phyloP scores from a whole-genome alignment of 2,888 invertebrate species.

The Melanostoma mellinum region DNA sequence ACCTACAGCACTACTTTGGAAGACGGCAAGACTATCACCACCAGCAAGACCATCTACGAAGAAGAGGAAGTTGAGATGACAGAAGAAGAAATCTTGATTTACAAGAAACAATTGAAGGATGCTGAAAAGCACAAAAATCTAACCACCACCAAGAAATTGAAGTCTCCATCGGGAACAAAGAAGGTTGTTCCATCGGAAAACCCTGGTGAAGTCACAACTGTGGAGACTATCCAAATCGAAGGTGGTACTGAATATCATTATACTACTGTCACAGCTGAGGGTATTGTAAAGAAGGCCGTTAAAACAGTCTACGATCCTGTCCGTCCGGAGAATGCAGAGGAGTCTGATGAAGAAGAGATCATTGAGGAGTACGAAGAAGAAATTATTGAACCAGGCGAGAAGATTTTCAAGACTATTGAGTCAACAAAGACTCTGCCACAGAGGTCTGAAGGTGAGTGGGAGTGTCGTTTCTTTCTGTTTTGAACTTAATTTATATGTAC shows the following conservation, averaged over 20 bases:
- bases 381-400: constrained; percentile 81
- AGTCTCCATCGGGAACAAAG: constrained; percentile 80
- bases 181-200: constrained; percentile 81
- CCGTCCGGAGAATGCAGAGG: constrained; percentile 78
- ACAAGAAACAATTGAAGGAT: constrained; percentile 80
- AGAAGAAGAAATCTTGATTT: constrained; percentile 80
- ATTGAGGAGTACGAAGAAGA: constrained; percentile 82
- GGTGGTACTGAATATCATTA: constrained; percentile 81
- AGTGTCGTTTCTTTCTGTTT: constrained; percentile 4
- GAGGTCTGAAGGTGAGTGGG: constrained; percentile 78
- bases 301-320: constrained; percentile 81
- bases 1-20: constrained; percentile 79
- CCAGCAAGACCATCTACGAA: constrained; percentile 81
- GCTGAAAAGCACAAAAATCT: constrained; percentile 81
- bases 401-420: constrained; percentile 80
- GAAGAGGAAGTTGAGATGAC: constrained; percentile 80
- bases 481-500: neutral
- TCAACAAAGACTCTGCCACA: constrained; percentile 79
- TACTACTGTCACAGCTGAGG: constrained; percentile 81
- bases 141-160: constrained; percentile 80
- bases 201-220: constrained; percentile 81
- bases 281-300: constrained; percentile 81
- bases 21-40: constrained; percentile 80
- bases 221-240: constrained; percentile 81
- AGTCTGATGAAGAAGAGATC: constrained; percentile 80